Evolutionary conservation across 2,797 vertebrate genomes (phyloP).

Genomic region (Streptopelia turtur): DNA sequence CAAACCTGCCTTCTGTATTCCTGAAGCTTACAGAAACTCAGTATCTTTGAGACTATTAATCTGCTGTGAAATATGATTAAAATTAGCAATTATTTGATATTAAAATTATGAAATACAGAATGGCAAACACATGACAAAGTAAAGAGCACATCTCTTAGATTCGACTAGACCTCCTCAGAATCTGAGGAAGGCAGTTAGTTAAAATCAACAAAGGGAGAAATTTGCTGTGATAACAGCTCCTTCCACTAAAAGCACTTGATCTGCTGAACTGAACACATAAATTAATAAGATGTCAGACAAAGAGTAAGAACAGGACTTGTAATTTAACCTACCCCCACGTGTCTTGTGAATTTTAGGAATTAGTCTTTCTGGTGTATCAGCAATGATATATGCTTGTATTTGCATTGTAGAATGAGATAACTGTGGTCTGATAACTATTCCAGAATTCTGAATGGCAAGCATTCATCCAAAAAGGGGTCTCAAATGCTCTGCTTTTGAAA

Average conservation of each 20-base stretch:
- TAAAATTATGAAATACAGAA: neutral
- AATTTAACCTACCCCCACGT: neutral
- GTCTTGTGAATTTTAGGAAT: neutral
- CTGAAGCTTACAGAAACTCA: neutral
- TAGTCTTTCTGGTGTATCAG: neutral
- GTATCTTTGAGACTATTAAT: neutral
- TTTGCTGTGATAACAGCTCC: neutral
- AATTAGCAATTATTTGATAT: neutral
- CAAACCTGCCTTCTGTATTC: neutral
- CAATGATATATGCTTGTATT: neutral
- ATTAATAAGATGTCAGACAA: slow-evolving; percentile 12
- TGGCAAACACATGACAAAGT: neutral
- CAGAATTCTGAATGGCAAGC: neutral
- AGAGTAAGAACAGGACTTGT: neutral
- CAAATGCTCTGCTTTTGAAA: neutral
- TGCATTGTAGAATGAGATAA: neutral
- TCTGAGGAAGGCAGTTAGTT: neutral
- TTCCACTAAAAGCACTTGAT: neutral
- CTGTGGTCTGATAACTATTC: neutral
- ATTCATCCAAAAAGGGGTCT: neutral
- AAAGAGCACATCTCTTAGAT: neutral
- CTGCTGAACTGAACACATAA: neutral
- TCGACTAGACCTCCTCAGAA: neutral
- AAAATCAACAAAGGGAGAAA: neutral
- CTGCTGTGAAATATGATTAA: neutral